Conservation (phyloP, 2,797 vertebrate species). For the Chelon auratus region DNA sequence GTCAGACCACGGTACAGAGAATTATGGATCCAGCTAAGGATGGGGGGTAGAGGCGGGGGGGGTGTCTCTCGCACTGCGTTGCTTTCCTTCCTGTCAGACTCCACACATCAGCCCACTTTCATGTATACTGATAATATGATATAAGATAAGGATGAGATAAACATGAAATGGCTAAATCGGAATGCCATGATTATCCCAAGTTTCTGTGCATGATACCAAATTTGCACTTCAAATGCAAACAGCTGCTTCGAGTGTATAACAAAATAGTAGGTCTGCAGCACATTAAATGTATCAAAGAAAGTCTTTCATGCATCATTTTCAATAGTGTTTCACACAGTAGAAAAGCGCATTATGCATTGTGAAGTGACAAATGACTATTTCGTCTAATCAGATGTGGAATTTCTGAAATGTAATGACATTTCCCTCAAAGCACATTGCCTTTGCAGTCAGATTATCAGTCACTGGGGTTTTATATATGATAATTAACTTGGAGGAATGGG, state of each 20-base stretch:
- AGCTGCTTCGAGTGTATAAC: constrained; percentile 63
- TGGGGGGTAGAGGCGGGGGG: not conserved
- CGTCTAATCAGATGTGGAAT: constrained; percentile 74
- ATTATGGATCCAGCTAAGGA: constrained; percentile 60
- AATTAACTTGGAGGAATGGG: constrained; percentile 75
- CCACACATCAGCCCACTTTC: constrained; percentile 43
- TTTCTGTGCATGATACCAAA: constrained; percentile 49
- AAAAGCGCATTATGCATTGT: constrained; percentile 52
- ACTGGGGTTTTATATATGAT: constrained; percentile 79
- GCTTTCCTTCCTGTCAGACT: constrained; percentile 59
- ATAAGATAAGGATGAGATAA: constrained; percentile 55
- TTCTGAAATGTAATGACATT: constrained; percentile 79
- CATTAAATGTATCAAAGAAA: constrained; percentile 70
- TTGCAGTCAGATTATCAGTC: constrained; percentile 68
- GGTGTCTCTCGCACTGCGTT: constrained; percentile 13
- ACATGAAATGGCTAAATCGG: constrained; percentile 65
- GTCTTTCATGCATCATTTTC: constrained; percentile 70
- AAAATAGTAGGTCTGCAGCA: constrained; percentile 65
- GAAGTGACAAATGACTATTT: constrained; percentile 74
- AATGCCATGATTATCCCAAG: constrained; percentile 59
- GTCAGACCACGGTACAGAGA: constrained; percentile 69
- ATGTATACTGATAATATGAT: constrained; percentile 29
- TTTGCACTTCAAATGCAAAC: constrained; percentile 76
- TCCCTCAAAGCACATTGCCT: constrained; percentile 74
- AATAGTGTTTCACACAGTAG: constrained; percentile 50